Percentiles rank a stretch among this genome's conserved stretches.
Evolutionary conservation across 2,888 invertebrate species (phyloP).

Genomic region (Caenorhabditis sp.): DNA sequence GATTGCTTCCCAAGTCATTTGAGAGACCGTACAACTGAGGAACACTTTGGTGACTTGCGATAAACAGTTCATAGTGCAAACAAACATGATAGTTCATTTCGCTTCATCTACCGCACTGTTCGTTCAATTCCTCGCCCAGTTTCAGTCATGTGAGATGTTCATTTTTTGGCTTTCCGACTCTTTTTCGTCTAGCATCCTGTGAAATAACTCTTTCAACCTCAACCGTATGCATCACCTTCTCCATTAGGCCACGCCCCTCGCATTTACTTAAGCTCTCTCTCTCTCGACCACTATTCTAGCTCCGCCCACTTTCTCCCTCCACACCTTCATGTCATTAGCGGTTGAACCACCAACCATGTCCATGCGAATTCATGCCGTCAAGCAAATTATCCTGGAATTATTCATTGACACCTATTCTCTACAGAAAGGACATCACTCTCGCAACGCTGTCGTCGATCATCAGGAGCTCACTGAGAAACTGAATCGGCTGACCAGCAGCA

Average conservation of each 20-base stretch:
- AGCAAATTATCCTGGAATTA: slow-evolving; percentile 22
- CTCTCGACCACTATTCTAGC: not conserved
- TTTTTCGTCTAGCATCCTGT: too few species aligned
- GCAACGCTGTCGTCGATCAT: slow-evolving; percentile 64
- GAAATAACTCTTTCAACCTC: too few species aligned
- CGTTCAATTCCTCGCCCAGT: too few species aligned
- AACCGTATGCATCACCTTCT: slow-evolving; percentile 2
- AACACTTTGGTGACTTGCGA: slow-evolving; percentile 42
- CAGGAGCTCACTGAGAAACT: slow-evolving; percentile 71
- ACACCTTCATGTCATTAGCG: slow-evolving; percentile 11
- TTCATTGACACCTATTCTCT: slow-evolving; percentile 53
- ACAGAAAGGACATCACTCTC: slow-evolving; percentile 62
- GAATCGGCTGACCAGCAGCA: slow-evolving; percentile 70
- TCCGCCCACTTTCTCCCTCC: slow-evolving; percentile 13
- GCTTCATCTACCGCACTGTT: slow-evolving; percentile 3
- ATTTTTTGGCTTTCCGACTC: too few species aligned
- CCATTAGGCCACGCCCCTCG: slow-evolving; percentile 37
- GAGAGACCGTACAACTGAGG: slow-evolving; percentile 24
- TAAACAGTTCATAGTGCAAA: slow-evolving; percentile 52
- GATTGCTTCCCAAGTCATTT: slow-evolving; percentile 2
- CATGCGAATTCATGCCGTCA: slow-evolving; percentile 41
- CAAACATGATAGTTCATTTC: slow-evolving; percentile 47
- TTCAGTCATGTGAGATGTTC: too few species aligned
- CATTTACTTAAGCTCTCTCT: not conserved
- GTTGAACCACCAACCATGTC: slow-evolving; percentile 33